Conservation (phyloP, 2,888 invertebrate genomes). For the Cryptophagus acutangulus region DNA sequence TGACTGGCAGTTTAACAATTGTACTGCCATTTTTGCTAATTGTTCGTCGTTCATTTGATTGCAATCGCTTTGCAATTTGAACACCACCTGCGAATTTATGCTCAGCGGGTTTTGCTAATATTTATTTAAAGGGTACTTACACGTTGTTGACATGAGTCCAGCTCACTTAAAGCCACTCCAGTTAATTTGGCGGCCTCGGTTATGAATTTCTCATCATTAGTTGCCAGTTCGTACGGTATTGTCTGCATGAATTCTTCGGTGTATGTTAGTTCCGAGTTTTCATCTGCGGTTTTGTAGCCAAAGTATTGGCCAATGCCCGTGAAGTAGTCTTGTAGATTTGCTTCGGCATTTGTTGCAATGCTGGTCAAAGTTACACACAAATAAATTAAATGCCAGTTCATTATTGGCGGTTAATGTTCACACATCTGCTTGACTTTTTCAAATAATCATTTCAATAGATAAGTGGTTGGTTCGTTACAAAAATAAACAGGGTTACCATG, state of each 20-base stretch:
- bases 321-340: background rate
- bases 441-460: too few species aligned
- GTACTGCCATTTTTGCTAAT: conserved; percentile 61
- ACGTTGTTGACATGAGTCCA: conserved; percentile 61
- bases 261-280: conserved; percentile 20
- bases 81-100: conserved; percentile 50
- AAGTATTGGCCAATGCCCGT: conserved; percentile 26
- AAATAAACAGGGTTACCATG: too few species aligned
- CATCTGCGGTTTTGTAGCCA: conserved; percentile 22
- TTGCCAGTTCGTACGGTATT: conserved; percentile 53
- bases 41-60: conserved; percentile 60
- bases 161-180: conserved; percentile 52
- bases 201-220: conserved; percentile 59
- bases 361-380: too few species aligned
- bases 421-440: too few species aligned
- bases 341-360: too few species aligned
- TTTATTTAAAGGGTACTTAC: conserved; percentile 37
- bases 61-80: conserved; percentile 57
- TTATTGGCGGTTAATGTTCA: too few species aligned
- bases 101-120: background rate
- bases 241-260: conserved; percentile 32
- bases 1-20: conserved; percentile 64
- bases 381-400: too few species aligned
- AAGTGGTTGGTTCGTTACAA: too few species aligned
- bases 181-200: conserved; percentile 56